phyloP scores from a whole-genome alignment of 2,797 vertebrate species.

The Kryptopterus vitreolus region DNA sequence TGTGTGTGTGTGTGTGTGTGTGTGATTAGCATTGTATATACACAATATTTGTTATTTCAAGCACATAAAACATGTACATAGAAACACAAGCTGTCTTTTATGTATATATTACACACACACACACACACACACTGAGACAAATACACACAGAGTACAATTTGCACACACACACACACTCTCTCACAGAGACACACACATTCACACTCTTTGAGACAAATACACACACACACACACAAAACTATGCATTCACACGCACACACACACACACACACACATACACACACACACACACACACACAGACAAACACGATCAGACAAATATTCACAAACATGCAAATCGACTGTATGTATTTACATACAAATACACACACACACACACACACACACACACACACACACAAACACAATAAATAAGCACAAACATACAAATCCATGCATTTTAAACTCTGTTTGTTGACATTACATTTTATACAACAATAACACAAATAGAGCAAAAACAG shows the following conservation, averaged over 20 bases:
- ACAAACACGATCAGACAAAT: neutral
- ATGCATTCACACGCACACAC: neutral
- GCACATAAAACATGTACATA: neutral
- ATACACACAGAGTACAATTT: neutral
- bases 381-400: neutral
- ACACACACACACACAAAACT: neutral
- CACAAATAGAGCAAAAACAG: too few relatives aligned
- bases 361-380: neutral
- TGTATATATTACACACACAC: neutral
- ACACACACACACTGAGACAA: neutral
- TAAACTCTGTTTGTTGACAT: neutral
- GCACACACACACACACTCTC: neutral
- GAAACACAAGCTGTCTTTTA: neutral
- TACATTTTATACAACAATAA: neutral
- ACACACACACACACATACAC: neutral
- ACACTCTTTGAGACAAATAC: too few relatives aligned
- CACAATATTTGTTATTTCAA: neutral
- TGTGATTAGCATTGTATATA: slow-evolving; percentile 1
- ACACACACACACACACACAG: neutral
- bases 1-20: neutral
- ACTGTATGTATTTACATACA: too few relatives aligned
- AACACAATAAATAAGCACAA: too few relatives aligned
- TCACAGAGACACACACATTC: neutral
- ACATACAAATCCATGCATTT: neutral
- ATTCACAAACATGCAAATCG: too few relatives aligned